Conservation (phyloP, 2,888 invertebrate species). For the Neoascia interrupta region DNA sequence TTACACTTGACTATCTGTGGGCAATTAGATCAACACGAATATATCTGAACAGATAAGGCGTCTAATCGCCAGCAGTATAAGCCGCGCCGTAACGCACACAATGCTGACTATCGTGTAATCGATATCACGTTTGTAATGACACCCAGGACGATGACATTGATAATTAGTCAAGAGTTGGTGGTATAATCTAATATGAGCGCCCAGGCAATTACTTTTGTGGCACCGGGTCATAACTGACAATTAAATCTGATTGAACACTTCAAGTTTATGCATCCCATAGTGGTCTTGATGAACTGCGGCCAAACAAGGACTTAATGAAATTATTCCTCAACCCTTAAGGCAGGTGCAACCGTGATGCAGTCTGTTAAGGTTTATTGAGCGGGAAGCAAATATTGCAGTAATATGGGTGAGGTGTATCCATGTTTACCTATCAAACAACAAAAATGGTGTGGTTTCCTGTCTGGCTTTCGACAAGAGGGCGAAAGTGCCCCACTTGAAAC, state of each 20-base stretch:
- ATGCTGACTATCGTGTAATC: background rate
- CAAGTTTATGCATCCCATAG: too few relatives aligned
- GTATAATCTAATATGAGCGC: conserved; percentile 30
- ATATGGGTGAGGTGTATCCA: too few relatives aligned
- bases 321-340: conserved; percentile 31
- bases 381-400: background rate
- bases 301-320: conserved; percentile 52
- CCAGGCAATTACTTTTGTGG: conserved; percentile 23
- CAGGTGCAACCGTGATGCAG: background rate
- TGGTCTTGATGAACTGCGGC: conserved; percentile 8
- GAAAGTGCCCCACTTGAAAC: too few relatives aligned
- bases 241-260: conserved; percentile 49
- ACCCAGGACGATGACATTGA: background rate
- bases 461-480: too few relatives aligned
- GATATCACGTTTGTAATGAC: conserved; percentile 1
- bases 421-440: too few relatives aligned
- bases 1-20: background rate
- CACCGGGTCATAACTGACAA: conserved; percentile 43
- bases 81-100: too few relatives aligned
- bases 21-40: too few relatives aligned
- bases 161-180: too few relatives aligned
- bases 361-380: background rate
- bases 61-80: too few relatives aligned
- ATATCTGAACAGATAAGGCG: too few relatives aligned
- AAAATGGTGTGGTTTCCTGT: too few relatives aligned